Evolutionary conservation across 1,140 invertebrate species (phyloP).

Genomic region (Brachionus rotundiformis): DNA sequence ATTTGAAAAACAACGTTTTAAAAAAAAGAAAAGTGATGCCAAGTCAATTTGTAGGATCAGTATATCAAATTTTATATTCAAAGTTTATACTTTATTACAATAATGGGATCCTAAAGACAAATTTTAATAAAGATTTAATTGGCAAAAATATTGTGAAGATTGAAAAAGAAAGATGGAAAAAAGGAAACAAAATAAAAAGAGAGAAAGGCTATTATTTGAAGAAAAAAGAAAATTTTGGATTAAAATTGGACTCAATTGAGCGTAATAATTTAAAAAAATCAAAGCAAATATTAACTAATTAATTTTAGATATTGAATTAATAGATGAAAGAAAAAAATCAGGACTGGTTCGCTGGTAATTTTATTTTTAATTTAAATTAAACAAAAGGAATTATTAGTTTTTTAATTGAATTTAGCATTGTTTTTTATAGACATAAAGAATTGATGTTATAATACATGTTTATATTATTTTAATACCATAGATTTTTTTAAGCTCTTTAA

Average conservation of each 20-base stretch:
- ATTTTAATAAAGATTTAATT: neutral
- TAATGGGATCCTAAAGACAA: neutral
- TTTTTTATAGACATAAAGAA: too few species aligned
- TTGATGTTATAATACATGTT: too few species aligned
- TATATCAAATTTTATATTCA: neutral
- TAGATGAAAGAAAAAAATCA: neutral
- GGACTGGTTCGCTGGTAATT: neutral
- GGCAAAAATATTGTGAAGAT: neutral
- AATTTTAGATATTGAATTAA: constrained; percentile 20
- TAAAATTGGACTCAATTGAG: neutral
- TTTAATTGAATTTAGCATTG: neutral
- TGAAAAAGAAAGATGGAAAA: neutral
- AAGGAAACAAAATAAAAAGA: constrained; percentile 6
- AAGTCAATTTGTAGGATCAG: constrained; percentile 5
- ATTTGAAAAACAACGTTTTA: constrained; percentile 26
- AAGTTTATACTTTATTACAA: constrained; percentile 34
- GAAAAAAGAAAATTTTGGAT: neutral
- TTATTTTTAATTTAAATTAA: neutral
- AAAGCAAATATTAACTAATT: neutral
- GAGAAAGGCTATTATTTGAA: constrained; percentile 26
- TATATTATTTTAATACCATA: neutral
- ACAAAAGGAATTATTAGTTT: neutral
- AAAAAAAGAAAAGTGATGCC: constrained; percentile 25
- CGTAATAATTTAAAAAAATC: neutral
- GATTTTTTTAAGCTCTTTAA: neutral